phyloP scores from a whole-genome alignment of 2,797 vertebrate genomes.

The Clarias pachynema region DNA sequence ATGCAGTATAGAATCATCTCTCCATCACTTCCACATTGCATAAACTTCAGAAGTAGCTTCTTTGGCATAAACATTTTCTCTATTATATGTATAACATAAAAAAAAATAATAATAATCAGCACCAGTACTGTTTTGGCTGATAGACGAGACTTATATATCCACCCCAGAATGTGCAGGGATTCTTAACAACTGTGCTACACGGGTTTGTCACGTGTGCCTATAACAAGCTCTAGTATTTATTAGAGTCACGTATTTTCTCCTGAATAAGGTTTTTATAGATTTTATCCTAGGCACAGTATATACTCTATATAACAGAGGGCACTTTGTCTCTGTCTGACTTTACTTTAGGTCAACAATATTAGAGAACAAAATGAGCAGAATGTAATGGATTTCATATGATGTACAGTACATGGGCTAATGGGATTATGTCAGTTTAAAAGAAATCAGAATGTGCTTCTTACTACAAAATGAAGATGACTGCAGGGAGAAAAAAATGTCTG shows the following conservation, averaged over 20 bases:
- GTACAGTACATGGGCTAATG: background rate
- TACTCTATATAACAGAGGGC: background rate
- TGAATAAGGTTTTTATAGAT: background rate
- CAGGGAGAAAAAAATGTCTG: background rate
- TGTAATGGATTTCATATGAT: background rate
- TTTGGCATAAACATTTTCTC: no score
- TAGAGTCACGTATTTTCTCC: background rate
- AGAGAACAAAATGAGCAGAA: background rate
- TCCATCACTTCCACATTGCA: no score
- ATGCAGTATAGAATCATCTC: no score
- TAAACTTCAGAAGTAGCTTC: no score
- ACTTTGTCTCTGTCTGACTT: background rate
- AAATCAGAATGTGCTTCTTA: background rate
- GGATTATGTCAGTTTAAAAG: background rate
- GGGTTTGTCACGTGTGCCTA: background rate
- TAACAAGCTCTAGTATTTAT: background rate
- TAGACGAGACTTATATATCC: background rate
- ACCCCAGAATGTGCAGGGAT: background rate
- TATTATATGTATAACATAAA: no score
- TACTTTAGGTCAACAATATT: background rate
- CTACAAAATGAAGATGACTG: background rate
- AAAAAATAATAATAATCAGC: no score
- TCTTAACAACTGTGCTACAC: background rate
- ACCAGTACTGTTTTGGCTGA: no score
- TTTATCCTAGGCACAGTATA: background rate